Evolutionary conservation across 2,113 vertebrate species (phyloP).

Genomic region (Ginglymostoma cirratum): DNA sequence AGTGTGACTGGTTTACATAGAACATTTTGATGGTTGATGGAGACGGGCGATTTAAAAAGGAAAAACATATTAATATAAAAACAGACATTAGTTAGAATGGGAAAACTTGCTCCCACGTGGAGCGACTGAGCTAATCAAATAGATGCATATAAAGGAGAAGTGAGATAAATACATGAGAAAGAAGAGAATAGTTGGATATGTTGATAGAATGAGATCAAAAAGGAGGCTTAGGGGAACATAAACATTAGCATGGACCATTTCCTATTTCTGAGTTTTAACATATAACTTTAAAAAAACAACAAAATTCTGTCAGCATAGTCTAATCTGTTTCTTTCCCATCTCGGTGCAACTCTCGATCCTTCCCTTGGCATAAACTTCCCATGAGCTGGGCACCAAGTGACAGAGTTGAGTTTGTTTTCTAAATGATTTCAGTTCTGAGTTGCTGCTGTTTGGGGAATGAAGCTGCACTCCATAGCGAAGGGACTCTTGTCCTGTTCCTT

Average conservation of each 20-base stretch:
- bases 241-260: background rate
- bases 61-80: background rate
- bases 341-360: background rate
- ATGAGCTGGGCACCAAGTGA: background rate
- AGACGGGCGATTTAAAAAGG: background rate
- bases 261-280: background rate
- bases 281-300: background rate
- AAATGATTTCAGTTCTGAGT: background rate
- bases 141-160: background rate
- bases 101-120: background rate
- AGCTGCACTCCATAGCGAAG: no score
- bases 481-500: background rate
- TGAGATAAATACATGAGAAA: background rate
- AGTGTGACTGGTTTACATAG: background rate
- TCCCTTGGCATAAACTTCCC: background rate
- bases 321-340: background rate
- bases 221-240: background rate
- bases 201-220: background rate
- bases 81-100: background rate
- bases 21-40: background rate
- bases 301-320: background rate
- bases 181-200: background rate
- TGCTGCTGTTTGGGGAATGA: background rate
- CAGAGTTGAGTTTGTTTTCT: background rate
- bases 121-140: background rate